These are phyloP conservation scores for Equus quagga DNA, from an alignment of 2,113 vertebrate genomes.

Conservation along the genomic window DNA sequence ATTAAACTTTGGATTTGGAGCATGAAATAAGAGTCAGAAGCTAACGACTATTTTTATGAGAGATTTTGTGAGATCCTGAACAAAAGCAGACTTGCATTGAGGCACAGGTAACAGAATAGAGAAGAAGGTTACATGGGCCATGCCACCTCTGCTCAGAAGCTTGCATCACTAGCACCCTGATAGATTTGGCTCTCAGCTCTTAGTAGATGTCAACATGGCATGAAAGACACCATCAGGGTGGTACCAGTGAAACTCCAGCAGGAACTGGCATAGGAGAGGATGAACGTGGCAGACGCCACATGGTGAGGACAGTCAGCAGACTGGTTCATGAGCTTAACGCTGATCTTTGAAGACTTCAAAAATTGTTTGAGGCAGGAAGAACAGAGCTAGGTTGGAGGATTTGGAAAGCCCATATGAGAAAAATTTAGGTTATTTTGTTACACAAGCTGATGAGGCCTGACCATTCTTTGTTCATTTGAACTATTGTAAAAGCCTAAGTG, in stretches of 20 bases:
- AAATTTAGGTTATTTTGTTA: neutral
- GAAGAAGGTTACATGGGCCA: neutral
- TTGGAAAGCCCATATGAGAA: neutral
- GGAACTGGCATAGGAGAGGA: neutral
- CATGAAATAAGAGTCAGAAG: neutral
- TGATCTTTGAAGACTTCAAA: neutral
- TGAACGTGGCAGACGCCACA: neutral
- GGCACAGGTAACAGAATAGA: neutral
- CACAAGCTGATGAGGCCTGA: neutral
- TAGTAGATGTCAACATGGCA: neutral
- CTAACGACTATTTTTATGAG: neutral
- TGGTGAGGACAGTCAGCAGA: neutral
- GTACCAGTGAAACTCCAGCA: neutral
- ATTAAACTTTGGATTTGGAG: neutral
- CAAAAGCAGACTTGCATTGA: neutral
- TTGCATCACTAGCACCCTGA: neutral
- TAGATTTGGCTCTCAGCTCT: neutral
- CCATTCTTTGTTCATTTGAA: neutral
- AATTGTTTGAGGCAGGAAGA: too few species aligned
- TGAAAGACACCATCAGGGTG: neutral
- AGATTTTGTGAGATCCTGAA: neutral
- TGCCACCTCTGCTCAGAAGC: neutral
- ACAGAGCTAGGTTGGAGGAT: neutral
- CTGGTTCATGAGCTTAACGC: neutral
- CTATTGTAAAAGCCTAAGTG: neutral